Conservation (phyloP, 2,888 invertebrate species). For the Coelopa pilipes region DNA sequence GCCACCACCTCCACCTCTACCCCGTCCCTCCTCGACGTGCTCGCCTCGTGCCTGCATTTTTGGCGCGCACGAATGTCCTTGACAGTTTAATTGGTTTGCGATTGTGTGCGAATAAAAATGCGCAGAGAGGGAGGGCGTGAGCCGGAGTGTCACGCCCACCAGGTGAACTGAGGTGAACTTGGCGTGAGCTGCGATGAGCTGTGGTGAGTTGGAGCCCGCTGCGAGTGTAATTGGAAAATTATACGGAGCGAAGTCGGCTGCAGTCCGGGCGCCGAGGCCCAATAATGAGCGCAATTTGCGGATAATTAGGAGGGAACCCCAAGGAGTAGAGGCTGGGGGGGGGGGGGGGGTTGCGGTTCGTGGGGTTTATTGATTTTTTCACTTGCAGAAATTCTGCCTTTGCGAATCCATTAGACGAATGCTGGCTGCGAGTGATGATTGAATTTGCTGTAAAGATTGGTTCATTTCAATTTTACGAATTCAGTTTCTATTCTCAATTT, state of each 20-base stretch:
- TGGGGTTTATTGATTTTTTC: too few relatives aligned
- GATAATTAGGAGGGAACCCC: not conserved
- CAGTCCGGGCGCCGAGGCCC: not conserved
- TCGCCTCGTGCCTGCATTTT: not conserved
- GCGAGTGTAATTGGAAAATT: conserved; percentile 47
- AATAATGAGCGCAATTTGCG: not conserved
- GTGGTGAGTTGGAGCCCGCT: conserved; percentile 36
- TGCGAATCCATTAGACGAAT: too few relatives aligned
- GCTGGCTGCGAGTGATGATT: too few relatives aligned
- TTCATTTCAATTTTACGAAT: too few relatives aligned
- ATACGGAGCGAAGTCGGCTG: conserved; percentile 5
- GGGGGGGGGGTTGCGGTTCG: too few relatives aligned
- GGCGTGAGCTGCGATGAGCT: not conserved
- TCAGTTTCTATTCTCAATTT: too few relatives aligned
- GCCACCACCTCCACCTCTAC: too few relatives aligned
- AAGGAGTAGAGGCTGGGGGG: not conserved
- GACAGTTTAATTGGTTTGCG: conserved; percentile 34
- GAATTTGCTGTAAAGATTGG: too few relatives aligned
- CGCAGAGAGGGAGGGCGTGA: too few relatives aligned
- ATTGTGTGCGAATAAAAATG: conserved; percentile 8
- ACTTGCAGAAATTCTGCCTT: too few relatives aligned
- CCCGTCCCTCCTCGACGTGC: too few relatives aligned
- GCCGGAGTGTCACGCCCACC: too few relatives aligned
- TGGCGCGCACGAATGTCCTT: conserved; percentile 7
- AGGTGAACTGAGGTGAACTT: not conserved